Base-by-base conservation (phyloP, 2,113 vertebrate species). In the Urocitellus parryii region DNA sequence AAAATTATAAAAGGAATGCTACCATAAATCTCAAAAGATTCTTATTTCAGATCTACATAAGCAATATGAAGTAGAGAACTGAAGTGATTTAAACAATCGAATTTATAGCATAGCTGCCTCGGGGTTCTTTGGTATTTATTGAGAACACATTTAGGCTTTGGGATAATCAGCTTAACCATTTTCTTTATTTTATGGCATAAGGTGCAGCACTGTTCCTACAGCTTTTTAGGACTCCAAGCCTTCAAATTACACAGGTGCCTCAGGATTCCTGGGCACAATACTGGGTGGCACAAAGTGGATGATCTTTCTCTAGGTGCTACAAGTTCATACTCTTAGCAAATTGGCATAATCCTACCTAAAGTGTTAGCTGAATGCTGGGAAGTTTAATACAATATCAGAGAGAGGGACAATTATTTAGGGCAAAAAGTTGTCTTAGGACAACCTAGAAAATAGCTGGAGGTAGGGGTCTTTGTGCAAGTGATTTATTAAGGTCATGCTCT, bases 41-140 rank as follows among this genome's bases (percentile, higher is more conserved):
- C 48, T 94, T 48, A 95, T 88, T 91, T 94, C 86, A 94, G 67
- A 68, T 63, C 18, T 74, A 9, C 32, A 32, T 73, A 67, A 87
- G 3, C 20, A 88, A 24, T 51, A 73, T 45, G 37, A 89, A 90
- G 20, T 34, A 24, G 58, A 68, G 34, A 96, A 77, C 7, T 34
- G 88, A 88, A 76, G 7, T 76, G 12, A 89, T 84, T 95, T 93
- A 32, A 96, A 80, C 88, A 81, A 67, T 63, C 93, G 89, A 81
- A 88, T 90, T 92, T 79, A 90, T 93, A 89, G 76, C 16, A 78
- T 20, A 8, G 79, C 51, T 68, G 58, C 32, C 42, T 83, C 6
- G 34, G 56, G 34, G 56, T 58, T 89, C 56, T 87, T 65, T 72
- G 68, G 18, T 80, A n/a, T 93, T 82, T 81, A 53, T 84, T 65